Conservation (phyloP, 2,888 invertebrate genomes). For the Tinea trinotella region DNA sequence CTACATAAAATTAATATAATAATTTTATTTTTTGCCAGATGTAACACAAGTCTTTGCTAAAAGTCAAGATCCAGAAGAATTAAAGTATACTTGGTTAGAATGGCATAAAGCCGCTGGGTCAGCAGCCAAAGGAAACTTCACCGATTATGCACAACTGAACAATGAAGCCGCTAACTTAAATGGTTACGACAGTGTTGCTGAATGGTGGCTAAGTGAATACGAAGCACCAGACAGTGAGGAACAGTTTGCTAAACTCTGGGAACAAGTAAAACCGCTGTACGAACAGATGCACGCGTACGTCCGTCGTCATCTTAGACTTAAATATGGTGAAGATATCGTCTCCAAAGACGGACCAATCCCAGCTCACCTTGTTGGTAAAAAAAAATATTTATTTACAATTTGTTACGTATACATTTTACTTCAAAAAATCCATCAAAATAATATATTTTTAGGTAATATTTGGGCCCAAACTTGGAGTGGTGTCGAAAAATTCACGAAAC, state of each 20-base stretch:
- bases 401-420: too few species aligned
- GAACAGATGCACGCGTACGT: slow-evolving; percentile 81
- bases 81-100: slow-evolving; percentile 77
- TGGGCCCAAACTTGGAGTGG: slow-evolving; percentile 87
- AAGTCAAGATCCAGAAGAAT: slow-evolving; percentile 76
- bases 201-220: slow-evolving; percentile 72
- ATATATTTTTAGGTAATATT: slow-evolving; percentile 77
- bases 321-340: slow-evolving; percentile 73
- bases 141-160: slow-evolving; percentile 68
- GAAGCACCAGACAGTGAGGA: slow-evolving; percentile 73
- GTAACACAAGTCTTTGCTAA: slow-evolving; percentile 69
- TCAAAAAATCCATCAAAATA: background rate
- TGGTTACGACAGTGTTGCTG: slow-evolving; percentile 70
- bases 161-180: slow-evolving; percentile 75
- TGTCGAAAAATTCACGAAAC: slow-evolving; percentile 76
- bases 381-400: too few species aligned
- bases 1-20: background rate
- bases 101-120: slow-evolving; percentile 78
- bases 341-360: slow-evolving; percentile 74
- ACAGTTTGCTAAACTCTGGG: slow-evolving; percentile 72
- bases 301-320: slow-evolving; percentile 68
- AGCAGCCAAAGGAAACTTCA: slow-evolving; percentile 60
- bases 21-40: slow-evolving; percentile 41
- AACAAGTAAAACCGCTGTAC: slow-evolving; percentile 79
- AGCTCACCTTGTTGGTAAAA: slow-evolving; percentile 74